A percentile compares a stretch with the other conserved stretches of the same genome.
Evolutionary conservation across 2,888 invertebrate genomes (phyloP).

Genomic region (Masnerella sp.): DNA sequence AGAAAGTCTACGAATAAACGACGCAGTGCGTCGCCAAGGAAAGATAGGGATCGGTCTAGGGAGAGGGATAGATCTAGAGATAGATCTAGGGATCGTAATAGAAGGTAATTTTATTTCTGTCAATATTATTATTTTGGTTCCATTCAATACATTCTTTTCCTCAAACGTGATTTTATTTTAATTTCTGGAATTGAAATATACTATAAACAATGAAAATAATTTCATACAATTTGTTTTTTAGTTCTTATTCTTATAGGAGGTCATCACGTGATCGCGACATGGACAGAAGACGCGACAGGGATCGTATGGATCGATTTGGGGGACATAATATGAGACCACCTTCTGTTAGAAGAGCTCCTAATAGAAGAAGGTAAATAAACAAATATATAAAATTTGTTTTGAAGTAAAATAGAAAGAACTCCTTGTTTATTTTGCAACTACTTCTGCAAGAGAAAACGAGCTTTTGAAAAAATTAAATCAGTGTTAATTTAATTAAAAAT

Average conservation of each 20-base stretch:
- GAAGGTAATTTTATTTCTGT: conserved; percentile 66
- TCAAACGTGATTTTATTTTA: background rate
- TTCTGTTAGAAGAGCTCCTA: conserved; percentile 73
- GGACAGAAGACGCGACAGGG: conserved; percentile 76
- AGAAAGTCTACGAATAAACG: conserved; percentile 77
- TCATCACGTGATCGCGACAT: conserved; percentile 75
- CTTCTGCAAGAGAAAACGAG: no score
- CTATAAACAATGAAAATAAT: no score
- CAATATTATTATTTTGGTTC: no score
- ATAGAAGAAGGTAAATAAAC: conserved; percentile 72
- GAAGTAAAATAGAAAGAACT: no score
- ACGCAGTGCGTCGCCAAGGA: conserved; percentile 73
- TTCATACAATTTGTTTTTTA: no score
- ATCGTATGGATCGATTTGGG: conserved; percentile 73
- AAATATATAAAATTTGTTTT: no score
- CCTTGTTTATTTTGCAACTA: no score
- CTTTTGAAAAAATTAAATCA: no score
- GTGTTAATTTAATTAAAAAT: no score
- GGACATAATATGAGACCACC: conserved; percentile 76
- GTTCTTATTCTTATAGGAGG: conserved; percentile 66
- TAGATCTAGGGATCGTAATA: conserved; percentile 74
- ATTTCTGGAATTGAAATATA: background rate
- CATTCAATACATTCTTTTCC: no score
- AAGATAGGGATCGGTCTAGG: conserved; percentile 76
- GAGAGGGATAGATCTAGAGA: conserved; percentile 76